Evolutionary conservation across 1,140 invertebrate genomes (phyloP).

Genomic region (Eriosoma lanigerum): DNA sequence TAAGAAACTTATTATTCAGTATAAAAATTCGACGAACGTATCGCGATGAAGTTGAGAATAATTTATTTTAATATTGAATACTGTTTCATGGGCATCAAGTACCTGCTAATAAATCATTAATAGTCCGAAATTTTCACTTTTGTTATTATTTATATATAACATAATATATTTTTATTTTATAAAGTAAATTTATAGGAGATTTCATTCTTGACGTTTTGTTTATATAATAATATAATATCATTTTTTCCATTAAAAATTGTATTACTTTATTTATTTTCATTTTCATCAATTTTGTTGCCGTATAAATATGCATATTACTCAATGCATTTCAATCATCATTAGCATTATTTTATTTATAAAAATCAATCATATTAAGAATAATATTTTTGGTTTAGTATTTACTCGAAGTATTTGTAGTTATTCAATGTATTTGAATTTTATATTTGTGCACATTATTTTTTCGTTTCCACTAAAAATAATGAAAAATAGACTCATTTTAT

Average conservation of each 20-base stretch:
- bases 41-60: not conserved
- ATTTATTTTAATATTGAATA: not conserved
- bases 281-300: conserved; percentile 1
- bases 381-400: conserved; percentile 19
- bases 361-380: not conserved
- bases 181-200: not conserved
- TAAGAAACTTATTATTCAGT: no score
- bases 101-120: not conserved
- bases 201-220: conserved; percentile 1
- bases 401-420: not conserved
- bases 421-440: not conserved
- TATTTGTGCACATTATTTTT: not conserved
- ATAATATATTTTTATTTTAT: not conserved
- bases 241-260: not conserved
- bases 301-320: conserved; percentile 20
- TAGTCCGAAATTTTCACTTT: not conserved
- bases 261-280: conserved; percentile 17
- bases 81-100: not conserved
- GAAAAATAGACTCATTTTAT: not conserved
- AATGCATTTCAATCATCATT: conserved; percentile 12
- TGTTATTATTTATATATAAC: not conserved
- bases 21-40: not conserved
- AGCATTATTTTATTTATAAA: conserved; percentile 32
- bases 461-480: not conserved
- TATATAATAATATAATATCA: conserved; percentile 9